Conservation (phyloP, 2,113 vertebrate species). For the Alligator sinensis region DNA sequence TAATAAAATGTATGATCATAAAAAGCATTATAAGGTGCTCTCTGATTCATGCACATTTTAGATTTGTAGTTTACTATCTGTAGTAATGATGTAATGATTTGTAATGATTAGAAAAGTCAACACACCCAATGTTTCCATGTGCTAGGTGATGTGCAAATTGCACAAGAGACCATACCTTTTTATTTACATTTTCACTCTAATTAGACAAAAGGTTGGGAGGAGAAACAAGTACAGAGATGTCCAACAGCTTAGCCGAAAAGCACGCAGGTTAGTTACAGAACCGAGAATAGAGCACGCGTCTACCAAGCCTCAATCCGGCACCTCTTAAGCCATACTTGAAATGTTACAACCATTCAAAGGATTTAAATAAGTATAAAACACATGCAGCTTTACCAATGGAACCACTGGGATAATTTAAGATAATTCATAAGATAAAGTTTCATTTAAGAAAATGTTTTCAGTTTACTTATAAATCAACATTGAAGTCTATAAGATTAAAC, state of each 20-base stretch:
- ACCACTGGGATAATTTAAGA: neutral
- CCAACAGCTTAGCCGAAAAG: neutral
- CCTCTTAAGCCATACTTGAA: neutral
- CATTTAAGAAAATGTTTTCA: neutral
- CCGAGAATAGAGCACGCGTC: neutral
- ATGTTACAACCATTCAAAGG: neutral
- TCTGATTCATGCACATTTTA: neutral
- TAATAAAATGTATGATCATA: neutral
- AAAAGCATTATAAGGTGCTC: neutral
- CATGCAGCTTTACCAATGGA: neutral
- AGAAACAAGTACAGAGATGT: neutral
- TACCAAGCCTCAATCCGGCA: neutral
- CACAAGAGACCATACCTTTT: neutral
- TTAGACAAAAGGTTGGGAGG: neutral
- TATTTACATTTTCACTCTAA: neutral
- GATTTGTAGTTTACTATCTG: neutral
- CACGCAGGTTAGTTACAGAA: neutral
- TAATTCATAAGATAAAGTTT: neutral
- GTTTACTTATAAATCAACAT: neutral
- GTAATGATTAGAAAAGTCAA: neutral
- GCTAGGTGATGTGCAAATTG: neutral
- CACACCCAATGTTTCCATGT: neutral
- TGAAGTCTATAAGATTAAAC: neutral
- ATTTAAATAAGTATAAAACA: neutral
- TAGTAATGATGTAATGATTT: neutral